phyloP scores from a whole-genome alignment of 2,797 vertebrate genomes.

The Myripristis murdjan region DNA sequence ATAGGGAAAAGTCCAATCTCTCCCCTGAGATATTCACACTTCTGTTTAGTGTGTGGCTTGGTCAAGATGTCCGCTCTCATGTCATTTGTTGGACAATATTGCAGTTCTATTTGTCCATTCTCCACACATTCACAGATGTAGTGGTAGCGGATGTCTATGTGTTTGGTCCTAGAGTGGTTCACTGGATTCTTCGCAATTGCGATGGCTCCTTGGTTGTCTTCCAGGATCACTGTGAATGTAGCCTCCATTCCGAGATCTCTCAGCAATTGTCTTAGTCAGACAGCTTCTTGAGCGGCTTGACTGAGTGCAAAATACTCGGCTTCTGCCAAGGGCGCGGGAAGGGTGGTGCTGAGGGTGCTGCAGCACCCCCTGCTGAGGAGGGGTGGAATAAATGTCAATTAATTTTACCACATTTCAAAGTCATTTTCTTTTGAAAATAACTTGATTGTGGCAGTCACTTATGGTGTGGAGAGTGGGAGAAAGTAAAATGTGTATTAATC shows the following conservation, averaged over 20 bases:
- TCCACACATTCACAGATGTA: constrained; percentile 62
- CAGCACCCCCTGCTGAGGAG: too few relatives aligned
- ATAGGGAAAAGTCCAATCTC: constrained; percentile 4
- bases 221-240: constrained; percentile 29
- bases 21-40: constrained; percentile 22
- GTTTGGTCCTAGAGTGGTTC: constrained; percentile 42
- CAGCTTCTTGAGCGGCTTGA: constrained; percentile 40
- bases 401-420: too few relatives aligned
- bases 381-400: too few relatives aligned
- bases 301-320: constrained; percentile 48
- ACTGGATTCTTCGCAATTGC: constrained; percentile 54
- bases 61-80: constrained; percentile 38
- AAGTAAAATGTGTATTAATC: too few relatives aligned
- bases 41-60: constrained; percentile 14
- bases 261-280: constrained; percentile 42
- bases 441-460: too few relatives aligned
- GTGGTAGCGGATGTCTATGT: constrained; percentile 60
- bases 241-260: constrained; percentile 36
- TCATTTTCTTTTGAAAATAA: too few relatives aligned
- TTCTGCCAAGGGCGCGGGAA: too few relatives aligned
- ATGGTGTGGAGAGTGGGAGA: too few relatives aligned
- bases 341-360: too few relatives aligned
- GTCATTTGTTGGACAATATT: constrained; percentile 40
- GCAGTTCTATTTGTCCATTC: constrained; percentile 50
- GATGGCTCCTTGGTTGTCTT: constrained; percentile 57